A percentile compares a stretch with the other conserved stretches of the same genome.
phyloP scores from a whole-genome alignment of 2,113 vertebrate species.

The Nibea coibor region DNA sequence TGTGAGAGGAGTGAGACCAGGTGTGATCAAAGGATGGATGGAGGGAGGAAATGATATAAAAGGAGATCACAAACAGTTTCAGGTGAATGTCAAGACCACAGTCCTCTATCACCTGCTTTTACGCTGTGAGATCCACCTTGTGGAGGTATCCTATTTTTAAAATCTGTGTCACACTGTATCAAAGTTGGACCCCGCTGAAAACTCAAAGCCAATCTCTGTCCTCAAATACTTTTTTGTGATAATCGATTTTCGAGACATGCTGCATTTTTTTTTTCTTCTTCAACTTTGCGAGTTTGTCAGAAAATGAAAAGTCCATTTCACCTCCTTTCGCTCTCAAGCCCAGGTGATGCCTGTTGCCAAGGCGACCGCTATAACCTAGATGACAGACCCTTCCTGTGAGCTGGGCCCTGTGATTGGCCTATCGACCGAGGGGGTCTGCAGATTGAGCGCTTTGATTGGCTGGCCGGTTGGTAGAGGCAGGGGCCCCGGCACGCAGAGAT shows the following conservation, averaged over 20 bases:
- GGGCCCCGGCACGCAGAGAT: conserved; percentile 61
- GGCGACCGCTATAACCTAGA: conserved; percentile 75
- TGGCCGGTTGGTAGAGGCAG: conserved; percentile 53
- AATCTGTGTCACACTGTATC: conserved; percentile 20
- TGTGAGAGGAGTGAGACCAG: conserved; percentile 3
- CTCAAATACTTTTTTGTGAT: conserved; percentile 26
- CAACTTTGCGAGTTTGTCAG: conserved; percentile 51
- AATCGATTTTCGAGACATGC: conserved; percentile 41
- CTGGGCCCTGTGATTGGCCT: conserved; percentile 72
- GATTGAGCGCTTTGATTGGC: conserved; percentile 67
- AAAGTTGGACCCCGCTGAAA: conserved; percentile 34
- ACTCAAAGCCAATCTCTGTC: conserved; percentile 34
- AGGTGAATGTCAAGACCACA: not conserved
- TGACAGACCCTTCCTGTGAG: conserved; percentile 75
- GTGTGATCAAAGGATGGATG: conserved; percentile 3
- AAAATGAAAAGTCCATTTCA: conserved; percentile 58
- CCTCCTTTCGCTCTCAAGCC: conserved; percentile 46
- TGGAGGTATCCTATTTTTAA: conserved; percentile 9
- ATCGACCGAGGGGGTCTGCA: conserved; percentile 30
- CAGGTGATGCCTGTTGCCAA: conserved; percentile 77
- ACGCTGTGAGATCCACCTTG: not conserved
- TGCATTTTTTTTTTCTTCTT: conserved; percentile 27
- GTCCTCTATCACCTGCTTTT: conserved; percentile 8
- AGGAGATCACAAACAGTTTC: conserved; percentile 21
- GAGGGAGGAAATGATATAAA: not conserved